phyloP scores from a whole-genome alignment of 2,113 vertebrate species.

The Notothenia rossii region DNA sequence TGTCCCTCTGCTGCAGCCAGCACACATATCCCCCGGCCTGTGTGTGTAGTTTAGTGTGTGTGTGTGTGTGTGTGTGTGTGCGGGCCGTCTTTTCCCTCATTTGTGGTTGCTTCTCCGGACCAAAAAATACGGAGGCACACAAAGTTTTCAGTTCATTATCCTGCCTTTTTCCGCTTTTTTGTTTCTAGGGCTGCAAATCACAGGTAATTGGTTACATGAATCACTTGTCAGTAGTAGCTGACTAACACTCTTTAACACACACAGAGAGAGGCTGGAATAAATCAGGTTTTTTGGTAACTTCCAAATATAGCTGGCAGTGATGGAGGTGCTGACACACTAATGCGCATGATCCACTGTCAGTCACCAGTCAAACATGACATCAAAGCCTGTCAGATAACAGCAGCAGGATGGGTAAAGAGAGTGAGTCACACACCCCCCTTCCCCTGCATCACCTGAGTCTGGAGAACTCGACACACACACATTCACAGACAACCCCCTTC shows the following conservation, averaged over 20 bases:
- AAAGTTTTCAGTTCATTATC: slow-evolving; percentile 75
- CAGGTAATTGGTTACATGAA: slow-evolving; percentile 65
- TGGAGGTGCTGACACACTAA: slow-evolving; percentile 32
- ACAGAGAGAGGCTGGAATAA: slow-evolving; percentile 14
- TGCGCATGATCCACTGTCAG: slow-evolving; percentile 66
- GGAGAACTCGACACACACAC: slow-evolving; percentile 12
- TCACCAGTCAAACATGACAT: slow-evolving; percentile 69
- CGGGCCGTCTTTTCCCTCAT: slow-evolving; percentile 71
- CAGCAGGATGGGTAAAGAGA: slow-evolving; percentile 51
- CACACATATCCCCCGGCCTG: slow-evolving; percentile 47
- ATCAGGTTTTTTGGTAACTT: slow-evolving; percentile 33
- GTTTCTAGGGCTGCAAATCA: slow-evolving; percentile 46
- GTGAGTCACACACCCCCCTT: slow-evolving; percentile 64
- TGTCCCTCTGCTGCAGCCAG: slow-evolving; percentile 67
- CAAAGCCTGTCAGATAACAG: slow-evolving; percentile 61
- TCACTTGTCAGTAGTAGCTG: slow-evolving; percentile 63
- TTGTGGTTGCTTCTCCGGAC: slow-evolving; percentile 48
- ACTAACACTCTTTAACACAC: slow-evolving; percentile 35
- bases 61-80: slow-evolving; percentile 25
- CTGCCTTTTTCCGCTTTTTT: slow-evolving; percentile 18
- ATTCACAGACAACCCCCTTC: not conserved
- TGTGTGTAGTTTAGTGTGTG: slow-evolving; percentile 30
- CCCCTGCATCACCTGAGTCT: slow-evolving; percentile 54
- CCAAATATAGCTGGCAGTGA: slow-evolving; percentile 43
- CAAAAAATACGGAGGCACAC: slow-evolving; percentile 50